phyloP scores from a whole-genome alignment of 2,113 vertebrate species.

The Amblyopsis rosae region DNA sequence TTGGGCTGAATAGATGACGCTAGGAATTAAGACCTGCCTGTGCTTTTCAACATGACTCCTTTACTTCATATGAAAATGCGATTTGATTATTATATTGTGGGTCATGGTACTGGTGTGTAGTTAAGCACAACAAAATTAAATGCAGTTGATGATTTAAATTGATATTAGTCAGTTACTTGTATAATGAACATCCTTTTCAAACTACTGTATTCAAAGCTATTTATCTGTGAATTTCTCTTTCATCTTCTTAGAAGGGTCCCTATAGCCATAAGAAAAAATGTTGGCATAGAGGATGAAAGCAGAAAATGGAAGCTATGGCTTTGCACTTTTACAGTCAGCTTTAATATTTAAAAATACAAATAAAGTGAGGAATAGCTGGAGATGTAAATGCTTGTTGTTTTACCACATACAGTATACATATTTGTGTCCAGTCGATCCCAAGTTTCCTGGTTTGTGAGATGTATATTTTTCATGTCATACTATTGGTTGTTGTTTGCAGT shows the following conservation, averaged over 20 bases:
- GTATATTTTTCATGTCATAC: too few species aligned
- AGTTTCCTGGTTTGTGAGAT: conserved; percentile 16
- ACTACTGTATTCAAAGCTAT: too few species aligned
- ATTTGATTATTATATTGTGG: conserved; percentile 47
- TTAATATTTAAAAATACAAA: conserved; percentile 21
- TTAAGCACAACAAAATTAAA: conserved; percentile 19
- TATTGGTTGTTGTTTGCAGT: too few species aligned
- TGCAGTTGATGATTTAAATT: conserved; percentile 35
- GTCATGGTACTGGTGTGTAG: conserved; percentile 24
- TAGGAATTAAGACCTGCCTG: conserved; percentile 54
- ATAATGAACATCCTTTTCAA: conserved; percentile 32
- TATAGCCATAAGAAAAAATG: conserved; percentile 53
- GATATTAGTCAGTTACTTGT: conserved; percentile 33
- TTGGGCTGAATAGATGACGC: conserved; percentile 61
- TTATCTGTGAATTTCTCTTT: conserved; percentile 29
- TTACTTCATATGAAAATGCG: conserved; percentile 22
- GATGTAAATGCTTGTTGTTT: conserved; percentile 52
- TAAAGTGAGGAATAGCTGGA: conserved; percentile 19
- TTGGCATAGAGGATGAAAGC: conserved; percentile 6
- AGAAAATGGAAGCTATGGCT: background rate
- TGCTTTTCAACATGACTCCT: conserved; percentile 1
- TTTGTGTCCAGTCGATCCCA: conserved; percentile 17
- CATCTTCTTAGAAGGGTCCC: conserved; percentile 24
- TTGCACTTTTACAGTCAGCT: conserved; percentile 40
- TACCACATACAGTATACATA: conserved; percentile 7